phyloP scores from a whole-genome alignment of 1,140 invertebrate genomes.

The Trichonephila clavipes region DNA sequence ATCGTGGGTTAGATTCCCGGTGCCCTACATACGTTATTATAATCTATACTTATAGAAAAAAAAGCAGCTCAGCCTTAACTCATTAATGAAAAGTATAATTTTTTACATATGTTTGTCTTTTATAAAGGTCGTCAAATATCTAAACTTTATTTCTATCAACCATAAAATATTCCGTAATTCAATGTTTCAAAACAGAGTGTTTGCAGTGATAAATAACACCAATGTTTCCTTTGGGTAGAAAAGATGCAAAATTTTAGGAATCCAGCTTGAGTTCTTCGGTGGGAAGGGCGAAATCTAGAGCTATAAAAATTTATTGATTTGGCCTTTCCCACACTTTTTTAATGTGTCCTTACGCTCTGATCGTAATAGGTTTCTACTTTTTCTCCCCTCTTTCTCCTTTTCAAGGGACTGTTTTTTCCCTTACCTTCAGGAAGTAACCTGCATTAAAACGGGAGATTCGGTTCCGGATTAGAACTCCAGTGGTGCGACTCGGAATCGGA shows the following conservation, averaged over 20 bases:
- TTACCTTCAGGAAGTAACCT: slow-evolving; percentile 64
- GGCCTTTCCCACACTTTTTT: slow-evolving; percentile 76
- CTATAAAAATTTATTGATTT: slow-evolving; percentile 76
- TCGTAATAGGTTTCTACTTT: slow-evolving; percentile 53
- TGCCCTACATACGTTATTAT: too few relatives aligned
- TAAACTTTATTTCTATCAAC: too few relatives aligned
- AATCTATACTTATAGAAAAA: too few relatives aligned
- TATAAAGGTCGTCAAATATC: too few relatives aligned
- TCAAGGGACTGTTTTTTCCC: slow-evolving; percentile 13
- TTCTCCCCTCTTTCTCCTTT: neutral
- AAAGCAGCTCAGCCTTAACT: too few relatives aligned
- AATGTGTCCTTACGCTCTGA: slow-evolving; percentile 36
- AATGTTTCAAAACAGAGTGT: neutral
- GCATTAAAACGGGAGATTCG: slow-evolving; percentile 65
- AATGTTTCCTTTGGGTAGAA: neutral
- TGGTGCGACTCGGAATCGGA: slow-evolving; percentile 43
- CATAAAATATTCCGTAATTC: too few relatives aligned
- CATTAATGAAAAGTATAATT: too few relatives aligned
- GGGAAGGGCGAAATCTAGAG: slow-evolving; percentile 13
- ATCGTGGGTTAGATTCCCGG: too few relatives aligned
- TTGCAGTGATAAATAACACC: too few relatives aligned
- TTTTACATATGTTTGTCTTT: too few relatives aligned
- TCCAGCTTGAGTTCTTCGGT: neutral
- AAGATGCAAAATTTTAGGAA: neutral
- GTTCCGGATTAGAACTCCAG: slow-evolving; percentile 61